A percentile compares a stretch with the other conserved stretches of the same genome.
phyloP scores from a whole-genome alignment of 2,113 vertebrate genomes.

The Thoracochromis brauschi region DNA sequence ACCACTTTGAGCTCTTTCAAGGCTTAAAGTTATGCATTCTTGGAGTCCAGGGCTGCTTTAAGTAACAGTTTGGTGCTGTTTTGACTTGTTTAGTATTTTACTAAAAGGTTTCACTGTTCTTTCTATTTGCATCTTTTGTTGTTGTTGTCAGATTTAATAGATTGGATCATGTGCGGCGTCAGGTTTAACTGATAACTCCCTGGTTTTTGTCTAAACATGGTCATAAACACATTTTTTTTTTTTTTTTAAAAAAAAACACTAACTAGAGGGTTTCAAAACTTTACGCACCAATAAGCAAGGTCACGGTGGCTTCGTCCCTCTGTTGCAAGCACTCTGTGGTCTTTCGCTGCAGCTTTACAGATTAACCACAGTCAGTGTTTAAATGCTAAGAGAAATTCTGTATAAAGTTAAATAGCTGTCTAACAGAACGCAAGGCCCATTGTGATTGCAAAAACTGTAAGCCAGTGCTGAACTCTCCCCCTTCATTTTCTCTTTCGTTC shows the following conservation, averaged over 20 bases:
- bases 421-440: background rate
- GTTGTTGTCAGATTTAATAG: background rate
- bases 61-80: background rate
- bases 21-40: background rate
- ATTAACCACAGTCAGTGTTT: background rate
- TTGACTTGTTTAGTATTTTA: background rate
- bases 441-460: background rate
- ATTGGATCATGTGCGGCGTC: background rate
- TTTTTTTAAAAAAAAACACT: rapidly evolving
- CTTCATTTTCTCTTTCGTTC: background rate
- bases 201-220: background rate
- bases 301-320: background rate
- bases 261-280: background rate
- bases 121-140: background rate
- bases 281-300: rapidly evolving
- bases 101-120: background rate
- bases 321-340: background rate
- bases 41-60: background rate
- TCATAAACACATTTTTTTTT: background rate
- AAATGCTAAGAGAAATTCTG: background rate
- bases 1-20: background rate
- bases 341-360: background rate
- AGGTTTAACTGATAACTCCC: background rate
- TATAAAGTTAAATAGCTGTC: background rate
- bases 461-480: background rate